Conservation (phyloP, 2,797 vertebrate species). For the Chrysocyon brachyurus region DNA sequence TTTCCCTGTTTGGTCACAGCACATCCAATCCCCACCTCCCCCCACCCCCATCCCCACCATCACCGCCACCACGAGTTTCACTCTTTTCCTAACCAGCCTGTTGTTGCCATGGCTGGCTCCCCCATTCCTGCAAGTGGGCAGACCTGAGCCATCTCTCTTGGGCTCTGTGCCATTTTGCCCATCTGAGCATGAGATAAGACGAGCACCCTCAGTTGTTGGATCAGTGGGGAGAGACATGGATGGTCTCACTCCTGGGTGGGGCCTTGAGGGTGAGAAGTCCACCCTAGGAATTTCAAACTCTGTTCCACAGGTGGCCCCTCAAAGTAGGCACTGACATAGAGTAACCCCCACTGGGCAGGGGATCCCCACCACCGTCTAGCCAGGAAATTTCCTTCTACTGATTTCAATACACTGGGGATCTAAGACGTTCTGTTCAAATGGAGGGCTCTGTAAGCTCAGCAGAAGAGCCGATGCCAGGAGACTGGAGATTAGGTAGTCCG, state of each 20-base stretch:
- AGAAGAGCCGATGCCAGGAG: background rate
- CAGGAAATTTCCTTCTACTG: background rate
- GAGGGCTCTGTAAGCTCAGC: background rate
- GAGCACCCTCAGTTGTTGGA: accelerated
- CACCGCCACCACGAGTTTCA: background rate
- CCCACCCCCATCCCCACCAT: too few relatives aligned
- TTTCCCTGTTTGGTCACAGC: background rate
- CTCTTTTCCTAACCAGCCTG: background rate
- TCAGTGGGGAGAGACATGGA: background rate
- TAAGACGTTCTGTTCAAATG: background rate
- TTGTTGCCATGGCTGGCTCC: background rate
- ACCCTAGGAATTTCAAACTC: background rate
- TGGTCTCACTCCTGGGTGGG: background rate
- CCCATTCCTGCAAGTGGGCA: background rate
- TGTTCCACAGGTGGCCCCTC: background rate
- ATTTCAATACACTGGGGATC: background rate
- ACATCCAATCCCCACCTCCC: background rate
- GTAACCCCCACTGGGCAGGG: background rate
- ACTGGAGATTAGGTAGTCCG: background rate
- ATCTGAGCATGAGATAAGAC: background rate
- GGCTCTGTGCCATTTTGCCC: background rate
- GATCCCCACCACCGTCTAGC: background rate
- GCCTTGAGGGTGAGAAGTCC: background rate
- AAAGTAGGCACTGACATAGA: background rate
- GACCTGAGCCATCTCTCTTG: background rate